Evolutionary conservation across 2,888 invertebrate genomes (phyloP), one percentile per base, ranked within the genome.

Genomic region (Ptycholaimellus sp.): DNA sequence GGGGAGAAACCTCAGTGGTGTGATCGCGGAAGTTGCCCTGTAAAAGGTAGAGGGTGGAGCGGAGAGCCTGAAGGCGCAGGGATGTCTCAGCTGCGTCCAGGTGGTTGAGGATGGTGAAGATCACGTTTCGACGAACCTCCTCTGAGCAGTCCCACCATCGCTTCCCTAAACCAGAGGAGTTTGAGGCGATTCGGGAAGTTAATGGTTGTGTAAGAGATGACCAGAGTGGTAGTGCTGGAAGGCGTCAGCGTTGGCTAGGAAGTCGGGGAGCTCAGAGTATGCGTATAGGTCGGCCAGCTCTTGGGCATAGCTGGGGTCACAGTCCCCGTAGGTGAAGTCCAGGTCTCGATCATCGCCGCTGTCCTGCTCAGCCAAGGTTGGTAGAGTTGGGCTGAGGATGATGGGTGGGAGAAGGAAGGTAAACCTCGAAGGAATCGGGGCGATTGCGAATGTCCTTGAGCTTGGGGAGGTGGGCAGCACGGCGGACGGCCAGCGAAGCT

Each of bases 201-300:
- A 4, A 18, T 27, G 13, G 2, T 5, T 7, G 11, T 9, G 17
- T 16, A 27, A 42, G 23, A 18, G 29, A 19, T 14, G 29, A 31
- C 27, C 36, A 36, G 11, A 30, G 29, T 23, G 81, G 76, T 56
- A 45, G 19, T 33, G 30, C 17, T 33, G n/a, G 35, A 45, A 50
- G 5, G 40, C 52, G 59, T 76, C 74, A 18, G 80, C 74, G 65
- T 87, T 90, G 38, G 72, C 68, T 48, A 76, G 74, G 51, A 85
- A 78, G 59, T 99, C 96, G 35, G 75, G 72, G 54, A 82, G 79
- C 62, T 96, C 96, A 0, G 93, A 85, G 60, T 96, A 99, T 56
- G 85, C 85, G 59, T 96, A 99, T n/a, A 96, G 65, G 59, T 99
- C 96, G 13, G 52, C 45, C 37, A 59, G 38, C 39, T 57, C 57